Evolutionary conservation across 2,113 vertebrate species (phyloP), one percentile per base, ranked within the genome.

Genomic region (Stigmatopora argus): DNA sequence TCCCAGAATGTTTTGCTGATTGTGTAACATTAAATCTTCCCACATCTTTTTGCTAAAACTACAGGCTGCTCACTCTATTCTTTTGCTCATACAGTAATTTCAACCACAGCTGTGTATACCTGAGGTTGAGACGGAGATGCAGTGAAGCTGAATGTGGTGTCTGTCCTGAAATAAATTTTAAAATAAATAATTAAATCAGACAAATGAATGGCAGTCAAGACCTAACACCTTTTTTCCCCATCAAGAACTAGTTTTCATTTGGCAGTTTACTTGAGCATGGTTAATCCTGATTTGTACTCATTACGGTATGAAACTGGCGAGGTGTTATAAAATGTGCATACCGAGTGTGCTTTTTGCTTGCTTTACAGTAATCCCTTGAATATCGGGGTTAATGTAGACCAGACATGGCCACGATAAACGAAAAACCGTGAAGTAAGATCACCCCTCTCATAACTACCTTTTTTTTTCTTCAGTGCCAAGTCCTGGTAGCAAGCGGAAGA

Each of bases 51-150:
- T 58, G 38, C 19, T 45, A 14, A 3, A 34, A 19, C 9, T 47
- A 1, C 38, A 46, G 11, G 60, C 59, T 48, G 14, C 46, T 35
- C 5, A 8, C 13, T 4, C 3, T 13, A 45, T 41, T 41, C 9
- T 41, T 41, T 41, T 41, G 38, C 38, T 41, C 4, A 41, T 41
- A 41, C 38, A 41, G 0, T 61, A 2, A 58, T 23, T 7, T 9
- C n/a, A 11, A 0, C 15, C 49, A 12, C 3, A 12, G 64, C 7
- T 3, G 7, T 64, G 23, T 52, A 77, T 90, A 98, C 97, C 96
- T 98, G 97, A 0, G 97, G 97, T 83, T 98, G 96, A 5, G 97
- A 92, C 0, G 97, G 96, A 0, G 96, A 98, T n/a, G 97, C 95
- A 0, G 94, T 96, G 84, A 99, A 98, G 86, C 78, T 91, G 88